Evolutionary conservation across 2,797 vertebrate genomes (phyloP), one percentile per base, ranked within the genome.

Genomic region (Leptoclinus maculatus): DNA sequence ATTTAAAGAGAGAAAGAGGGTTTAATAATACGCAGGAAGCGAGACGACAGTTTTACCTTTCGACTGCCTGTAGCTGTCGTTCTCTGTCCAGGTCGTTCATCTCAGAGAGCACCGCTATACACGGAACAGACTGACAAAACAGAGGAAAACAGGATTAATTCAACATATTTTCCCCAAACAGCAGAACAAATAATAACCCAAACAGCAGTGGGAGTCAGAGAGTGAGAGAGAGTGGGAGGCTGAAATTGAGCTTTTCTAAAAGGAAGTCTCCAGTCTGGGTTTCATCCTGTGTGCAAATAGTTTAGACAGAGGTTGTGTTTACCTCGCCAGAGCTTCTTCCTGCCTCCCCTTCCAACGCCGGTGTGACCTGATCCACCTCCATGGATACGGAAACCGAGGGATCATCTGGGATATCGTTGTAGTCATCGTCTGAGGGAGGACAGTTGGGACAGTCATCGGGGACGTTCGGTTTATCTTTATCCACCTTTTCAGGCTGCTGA

Each of bases 281-380:
- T 87, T 91, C 93, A 92, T 95, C 94, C 94, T 94, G 94, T 93
- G 88, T 77, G 75, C 36, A 66, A 69, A 78, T 65, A 79, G 88
- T 91, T 89, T 82, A 80, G 89, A 91, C 83, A 83, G 84, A 88
- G 85, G 75, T 77, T 59, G 72, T 83, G 86, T 92, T 94, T 94
- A 95, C 94, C 91, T 94, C 92, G 45, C 76, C 89, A 16, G 89
- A 94, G 92, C 90, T 94, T 92, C 92, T 95, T 94, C 92, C 95
- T 79, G 94, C 89, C 88, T 92, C 94, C 80, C 88, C 92, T 81
- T 87, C 85, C 80, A 86, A 21, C 71, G 54, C 79, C 71, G 88
- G 53, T 9, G 83, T 83, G 88, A 88, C 74, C 75, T 80, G 95
- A 76, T 97, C 96, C 36, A 88, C 83, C 65, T 97, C 96, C 88